Conservation (phyloP, 1,140 invertebrate genomes). For the Diachasmimorpha longicaudata region DNA sequence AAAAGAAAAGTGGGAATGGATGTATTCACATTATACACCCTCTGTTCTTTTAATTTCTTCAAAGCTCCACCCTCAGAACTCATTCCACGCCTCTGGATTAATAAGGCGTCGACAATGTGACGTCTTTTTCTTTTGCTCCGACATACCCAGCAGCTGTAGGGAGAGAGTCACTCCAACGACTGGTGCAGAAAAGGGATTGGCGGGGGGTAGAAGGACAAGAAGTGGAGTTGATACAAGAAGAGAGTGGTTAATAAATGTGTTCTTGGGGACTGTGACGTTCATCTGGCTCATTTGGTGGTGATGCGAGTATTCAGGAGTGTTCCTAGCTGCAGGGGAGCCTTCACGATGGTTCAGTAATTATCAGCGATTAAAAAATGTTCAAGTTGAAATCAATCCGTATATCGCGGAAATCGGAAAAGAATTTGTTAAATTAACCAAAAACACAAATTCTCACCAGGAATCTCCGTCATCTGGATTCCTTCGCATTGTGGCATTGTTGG, state of each 20-base stretch:
- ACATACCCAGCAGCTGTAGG: constrained; percentile 28
- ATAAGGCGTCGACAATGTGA: constrained; percentile 62
- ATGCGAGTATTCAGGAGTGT: not conserved
- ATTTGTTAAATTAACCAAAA: too few relatives aligned
- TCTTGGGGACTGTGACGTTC: not conserved
- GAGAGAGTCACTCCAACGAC: constrained; percentile 34
- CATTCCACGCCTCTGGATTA: constrained; percentile 49
- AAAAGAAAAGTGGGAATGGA: constrained; percentile 48
- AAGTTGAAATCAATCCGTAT: too few relatives aligned
- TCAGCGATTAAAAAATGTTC: constrained; percentile 45
- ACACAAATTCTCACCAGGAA: too few relatives aligned
- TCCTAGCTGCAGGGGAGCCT: constrained; percentile 18
- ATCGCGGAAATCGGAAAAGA: too few relatives aligned
- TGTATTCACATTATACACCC: constrained; percentile 61
- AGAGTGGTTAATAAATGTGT: constrained; percentile 1
- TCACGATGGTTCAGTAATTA: constrained; percentile 56
- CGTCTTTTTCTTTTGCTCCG: constrained; percentile 48
- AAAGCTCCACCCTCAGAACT: constrained; percentile 44
- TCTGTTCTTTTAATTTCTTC: constrained; percentile 64
- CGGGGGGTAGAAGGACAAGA: not conserved
- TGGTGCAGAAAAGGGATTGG: not conserved
- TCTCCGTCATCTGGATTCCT: too few relatives aligned
- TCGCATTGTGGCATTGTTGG: too few relatives aligned
- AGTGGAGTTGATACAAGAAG: not conserved
- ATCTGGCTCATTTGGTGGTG: not conserved